Evolutionary conservation across 2,888 invertebrate species (phyloP).

Genomic region (Dryococelus australis): DNA sequence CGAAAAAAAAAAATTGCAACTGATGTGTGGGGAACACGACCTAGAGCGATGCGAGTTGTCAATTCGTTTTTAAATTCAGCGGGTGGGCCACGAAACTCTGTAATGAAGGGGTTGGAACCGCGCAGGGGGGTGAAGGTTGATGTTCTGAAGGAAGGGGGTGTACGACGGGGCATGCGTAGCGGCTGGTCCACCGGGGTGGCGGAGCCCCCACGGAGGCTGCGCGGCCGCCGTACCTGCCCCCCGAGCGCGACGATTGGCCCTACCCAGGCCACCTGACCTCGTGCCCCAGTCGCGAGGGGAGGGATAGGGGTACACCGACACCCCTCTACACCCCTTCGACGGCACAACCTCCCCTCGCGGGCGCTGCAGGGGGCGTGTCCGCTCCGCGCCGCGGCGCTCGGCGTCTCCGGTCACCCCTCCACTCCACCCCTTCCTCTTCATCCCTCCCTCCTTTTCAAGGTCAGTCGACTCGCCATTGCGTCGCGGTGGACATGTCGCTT

Average conservation of each 20-base stretch:
- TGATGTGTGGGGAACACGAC: too few relatives aligned
- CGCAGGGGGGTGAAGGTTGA: too few relatives aligned
- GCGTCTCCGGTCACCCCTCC: neutral
- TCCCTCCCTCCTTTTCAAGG: neutral
- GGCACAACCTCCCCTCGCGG: neutral
- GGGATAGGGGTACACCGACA: neutral
- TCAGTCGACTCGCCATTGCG: neutral
- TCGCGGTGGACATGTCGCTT: too few relatives aligned
- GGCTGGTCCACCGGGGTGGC: too few relatives aligned
- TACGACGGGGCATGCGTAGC: too few relatives aligned
- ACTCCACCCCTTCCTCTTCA: neutral
- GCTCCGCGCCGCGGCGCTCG: too few relatives aligned
- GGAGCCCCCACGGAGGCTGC: neutral
- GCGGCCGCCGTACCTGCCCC: neutral
- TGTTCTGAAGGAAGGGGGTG: too few relatives aligned
- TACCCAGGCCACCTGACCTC: neutral
- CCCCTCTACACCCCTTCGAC: neutral
- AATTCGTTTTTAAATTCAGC: neutral
- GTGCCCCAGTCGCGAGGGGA: neutral
- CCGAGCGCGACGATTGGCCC: slow-evolving; percentile 8
- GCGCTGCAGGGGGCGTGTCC: neutral
- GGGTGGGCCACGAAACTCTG: neutral
- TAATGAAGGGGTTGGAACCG: too few relatives aligned
- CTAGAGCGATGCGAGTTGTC: neutral
- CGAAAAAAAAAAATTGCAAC: too few relatives aligned